These are phyloP conservation scores for Temnopleurus reevesii DNA, from an alignment of 53 echinoderm and acorn worm species.

Conservation along the genomic window DNA sequence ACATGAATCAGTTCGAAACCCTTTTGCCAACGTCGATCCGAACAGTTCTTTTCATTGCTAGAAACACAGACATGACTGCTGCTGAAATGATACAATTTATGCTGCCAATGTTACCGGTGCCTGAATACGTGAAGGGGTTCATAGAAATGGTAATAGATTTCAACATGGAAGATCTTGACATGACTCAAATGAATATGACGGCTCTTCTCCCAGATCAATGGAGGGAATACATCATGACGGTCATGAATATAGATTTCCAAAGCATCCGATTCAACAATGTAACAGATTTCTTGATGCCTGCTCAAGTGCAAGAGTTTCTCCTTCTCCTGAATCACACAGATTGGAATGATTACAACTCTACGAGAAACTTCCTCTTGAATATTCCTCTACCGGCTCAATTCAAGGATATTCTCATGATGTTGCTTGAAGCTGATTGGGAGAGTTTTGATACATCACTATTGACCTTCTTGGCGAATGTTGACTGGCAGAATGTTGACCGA, in stretches of 20 bases:
- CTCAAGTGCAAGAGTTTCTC: constrained; percentile 18
- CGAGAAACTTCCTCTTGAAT: neutral
- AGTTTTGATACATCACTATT: constrained; percentile 28
- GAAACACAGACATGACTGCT: neutral
- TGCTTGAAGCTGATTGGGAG: neutral
- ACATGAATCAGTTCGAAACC: neutral
- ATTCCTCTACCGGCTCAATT: neutral
- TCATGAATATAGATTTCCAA: constrained; percentile 15
- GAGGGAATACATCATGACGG: constrained; percentile 20
- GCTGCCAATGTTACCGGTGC: neutral
- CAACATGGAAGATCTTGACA: neutral
- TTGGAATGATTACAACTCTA: neutral
- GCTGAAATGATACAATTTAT: neutral
- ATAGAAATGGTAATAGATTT: constrained; percentile 2
- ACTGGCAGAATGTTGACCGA: neutral
- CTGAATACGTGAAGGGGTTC: neutral
- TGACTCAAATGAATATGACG: constrained; percentile 22
- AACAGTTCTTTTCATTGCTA: neutral
- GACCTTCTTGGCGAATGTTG: neutral
- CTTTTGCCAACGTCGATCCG: neutral
- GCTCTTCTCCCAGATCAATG: constrained; percentile 16
- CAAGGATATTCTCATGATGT: neutral
- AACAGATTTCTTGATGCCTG: constrained; percentile 16
- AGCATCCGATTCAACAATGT: neutral
- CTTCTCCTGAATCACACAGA: constrained; percentile 10